phyloP scores from a whole-genome alignment of 2,113 vertebrate species.

The Varanus salvator region DNA sequence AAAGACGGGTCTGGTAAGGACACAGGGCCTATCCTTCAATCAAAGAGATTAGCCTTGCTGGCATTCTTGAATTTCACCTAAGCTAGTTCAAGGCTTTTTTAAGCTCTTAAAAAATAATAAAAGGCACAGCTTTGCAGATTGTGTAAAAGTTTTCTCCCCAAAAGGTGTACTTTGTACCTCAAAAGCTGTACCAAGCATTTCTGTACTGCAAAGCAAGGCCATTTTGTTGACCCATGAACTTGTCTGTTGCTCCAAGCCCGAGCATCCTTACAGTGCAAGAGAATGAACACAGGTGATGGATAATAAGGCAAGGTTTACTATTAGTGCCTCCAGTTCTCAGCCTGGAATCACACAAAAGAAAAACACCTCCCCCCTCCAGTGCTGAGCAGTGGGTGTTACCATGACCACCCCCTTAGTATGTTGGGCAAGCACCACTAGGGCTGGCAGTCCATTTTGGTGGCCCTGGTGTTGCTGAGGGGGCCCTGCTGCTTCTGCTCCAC shows the following conservation, averaged over 20 bases:
- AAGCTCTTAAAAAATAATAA: no score
- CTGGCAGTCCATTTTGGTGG: no score
- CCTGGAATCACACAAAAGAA: neutral
- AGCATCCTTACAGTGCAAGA: neutral
- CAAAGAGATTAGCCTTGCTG: neutral
- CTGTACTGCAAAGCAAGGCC: neutral
- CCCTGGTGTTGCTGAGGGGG: no score
- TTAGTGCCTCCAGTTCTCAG: neutral
- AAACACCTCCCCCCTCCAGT: neutral
- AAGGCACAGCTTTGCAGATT: no score
- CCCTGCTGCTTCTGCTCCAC: no score
- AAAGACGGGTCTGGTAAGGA: conserved; percentile 5
- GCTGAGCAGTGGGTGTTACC: neutral
- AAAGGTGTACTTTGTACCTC: neutral
- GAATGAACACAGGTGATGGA: neutral
- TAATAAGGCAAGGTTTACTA: neutral
- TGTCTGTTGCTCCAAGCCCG: neutral
- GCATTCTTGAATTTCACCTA: neutral
- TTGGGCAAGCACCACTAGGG: neutral
- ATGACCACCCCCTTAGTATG: neutral
- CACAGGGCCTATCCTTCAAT: neutral
- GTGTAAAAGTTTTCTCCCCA: neutral
- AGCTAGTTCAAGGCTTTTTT: neutral
- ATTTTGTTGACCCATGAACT: neutral
- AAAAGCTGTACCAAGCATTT: neutral